A percentile compares a stretch with the other conserved stretches of the same genome.
These are phyloP conservation scores for Schmidtea mediterranea DNA, from an alignment of 1,140 invertebrate species.

Conservation along the genomic window DNA sequence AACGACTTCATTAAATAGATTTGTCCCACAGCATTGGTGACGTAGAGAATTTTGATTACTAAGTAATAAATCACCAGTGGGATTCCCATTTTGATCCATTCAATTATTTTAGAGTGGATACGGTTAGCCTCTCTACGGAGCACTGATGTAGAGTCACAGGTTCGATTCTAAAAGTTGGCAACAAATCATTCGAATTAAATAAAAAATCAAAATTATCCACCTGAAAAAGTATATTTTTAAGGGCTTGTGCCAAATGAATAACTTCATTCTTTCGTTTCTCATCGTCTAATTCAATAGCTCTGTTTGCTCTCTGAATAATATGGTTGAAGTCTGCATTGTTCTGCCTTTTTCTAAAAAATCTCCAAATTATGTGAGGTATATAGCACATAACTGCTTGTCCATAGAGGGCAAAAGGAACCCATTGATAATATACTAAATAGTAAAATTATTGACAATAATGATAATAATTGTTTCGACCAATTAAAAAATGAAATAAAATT, in stretches of 20 bases:
- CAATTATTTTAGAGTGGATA: not conserved
- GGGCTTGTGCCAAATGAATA: no score
- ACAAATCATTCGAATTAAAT: no score
- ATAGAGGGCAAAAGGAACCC: not conserved
- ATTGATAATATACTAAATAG: constrained; percentile 4
- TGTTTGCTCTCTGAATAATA: not conserved
- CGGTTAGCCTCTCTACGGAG: no score
- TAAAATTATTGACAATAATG: no score
- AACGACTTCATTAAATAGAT: not conserved
- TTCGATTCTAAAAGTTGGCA: no score
- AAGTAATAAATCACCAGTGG: not conserved
- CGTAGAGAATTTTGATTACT: not conserved
- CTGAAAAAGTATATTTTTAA: no score
- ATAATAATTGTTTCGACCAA: no score
- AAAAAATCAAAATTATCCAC: no score
- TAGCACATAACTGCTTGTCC: not conserved
- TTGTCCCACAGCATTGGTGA: not conserved
- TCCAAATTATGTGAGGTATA: not conserved
- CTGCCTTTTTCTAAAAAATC: not conserved
- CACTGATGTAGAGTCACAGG: no score
- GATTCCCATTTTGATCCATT: not conserved
- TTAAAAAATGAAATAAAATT: no score
- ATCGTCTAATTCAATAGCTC: not conserved
- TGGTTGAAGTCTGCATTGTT: not conserved
- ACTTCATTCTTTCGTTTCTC: not conserved